A percentile compares a stretch with the other conserved stretches of the same genome.
phyloP scores from a whole-genome alignment of 2,113 vertebrate genomes.

The Taxidea taxus region DNA sequence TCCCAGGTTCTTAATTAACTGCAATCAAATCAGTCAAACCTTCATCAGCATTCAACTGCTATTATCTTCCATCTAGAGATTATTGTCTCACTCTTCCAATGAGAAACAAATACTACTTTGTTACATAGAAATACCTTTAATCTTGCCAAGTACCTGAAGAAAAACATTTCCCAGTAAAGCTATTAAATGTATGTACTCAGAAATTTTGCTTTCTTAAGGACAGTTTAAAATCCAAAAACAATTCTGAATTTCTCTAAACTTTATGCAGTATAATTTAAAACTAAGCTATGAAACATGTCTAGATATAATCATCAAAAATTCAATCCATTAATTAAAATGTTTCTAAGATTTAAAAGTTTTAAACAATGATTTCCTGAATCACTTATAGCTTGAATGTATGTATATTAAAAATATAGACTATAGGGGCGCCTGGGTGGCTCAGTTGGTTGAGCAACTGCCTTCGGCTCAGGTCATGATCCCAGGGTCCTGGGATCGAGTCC shows the following conservation, averaged over 20 bases:
- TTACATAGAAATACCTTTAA: constrained; percentile 48
- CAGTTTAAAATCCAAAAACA: neutral
- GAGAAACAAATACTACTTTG: constrained; percentile 57
- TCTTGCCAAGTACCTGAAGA: constrained; percentile 29
- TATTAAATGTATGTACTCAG: constrained; percentile 26
- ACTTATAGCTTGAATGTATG: neutral
- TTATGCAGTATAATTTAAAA: neutral
- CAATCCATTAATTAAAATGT: neutral
- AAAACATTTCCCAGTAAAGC: constrained; percentile 54
- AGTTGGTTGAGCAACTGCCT: too few relatives aligned
- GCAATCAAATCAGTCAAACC: constrained; percentile 77
- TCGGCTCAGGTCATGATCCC: too few relatives aligned
- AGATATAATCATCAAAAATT: neutral
- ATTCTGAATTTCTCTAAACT: neutral
- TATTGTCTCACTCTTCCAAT: constrained; percentile 61
- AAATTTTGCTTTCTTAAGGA: neutral
- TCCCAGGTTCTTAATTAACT: constrained; percentile 71
- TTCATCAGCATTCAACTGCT: constrained; percentile 74
- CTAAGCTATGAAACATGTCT: neutral
- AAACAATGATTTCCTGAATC: neutral
- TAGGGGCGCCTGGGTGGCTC: too few relatives aligned
- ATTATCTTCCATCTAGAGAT: constrained; percentile 58
- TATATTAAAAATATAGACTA: neutral
- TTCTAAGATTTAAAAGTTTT: neutral
- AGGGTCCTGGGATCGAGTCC: too few relatives aligned